phyloP scores from a whole-genome alignment of 1,140 invertebrate species.

The Littorina saxatilis region DNA sequence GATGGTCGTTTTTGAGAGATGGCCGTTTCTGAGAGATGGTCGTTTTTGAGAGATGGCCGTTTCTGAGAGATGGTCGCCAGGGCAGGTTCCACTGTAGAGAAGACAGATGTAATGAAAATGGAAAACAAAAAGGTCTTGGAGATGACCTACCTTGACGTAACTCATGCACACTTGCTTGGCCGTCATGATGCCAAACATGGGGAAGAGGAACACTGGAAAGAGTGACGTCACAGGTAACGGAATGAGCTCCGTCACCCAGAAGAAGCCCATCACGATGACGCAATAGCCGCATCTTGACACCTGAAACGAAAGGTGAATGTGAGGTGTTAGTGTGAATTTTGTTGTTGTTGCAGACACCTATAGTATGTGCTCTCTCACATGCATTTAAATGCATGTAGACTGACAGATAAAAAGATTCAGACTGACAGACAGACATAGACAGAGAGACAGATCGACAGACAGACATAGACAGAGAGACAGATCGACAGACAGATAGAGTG shows the following conservation, averaged over 20 bases:
- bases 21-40: too few relatives aligned
- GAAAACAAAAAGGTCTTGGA: too few relatives aligned
- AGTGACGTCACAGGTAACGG: slow-evolving; percentile 77
- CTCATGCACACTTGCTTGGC: slow-evolving; percentile 65
- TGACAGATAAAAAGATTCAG: background rate
- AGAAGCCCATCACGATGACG: slow-evolving; percentile 50
- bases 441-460: slow-evolving; percentile 3
- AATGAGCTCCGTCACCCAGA: slow-evolving; percentile 77
- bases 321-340: background rate
- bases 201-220: slow-evolving; percentile 76
- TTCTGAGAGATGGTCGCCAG: too few relatives aligned
- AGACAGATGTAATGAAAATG: too few relatives aligned
- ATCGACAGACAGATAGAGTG: background rate
- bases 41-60: too few relatives aligned
- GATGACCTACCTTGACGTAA: slow-evolving; percentile 73
- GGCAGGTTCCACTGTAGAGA: too few relatives aligned
- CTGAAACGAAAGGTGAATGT: slow-evolving; percentile 40
- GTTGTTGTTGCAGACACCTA: background rate
- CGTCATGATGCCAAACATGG: slow-evolving; percentile 73
- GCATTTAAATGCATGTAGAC: background rate
- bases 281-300: slow-evolving; percentile 83
- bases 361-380: background rate
- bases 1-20: too few relatives aligned
- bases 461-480: background rate
- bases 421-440: background rate